Evolutionary conservation across 2,888 invertebrate genomes (phyloP), one percentile per base, ranked within the genome.

Genomic region (Graphium colonna): DNA sequence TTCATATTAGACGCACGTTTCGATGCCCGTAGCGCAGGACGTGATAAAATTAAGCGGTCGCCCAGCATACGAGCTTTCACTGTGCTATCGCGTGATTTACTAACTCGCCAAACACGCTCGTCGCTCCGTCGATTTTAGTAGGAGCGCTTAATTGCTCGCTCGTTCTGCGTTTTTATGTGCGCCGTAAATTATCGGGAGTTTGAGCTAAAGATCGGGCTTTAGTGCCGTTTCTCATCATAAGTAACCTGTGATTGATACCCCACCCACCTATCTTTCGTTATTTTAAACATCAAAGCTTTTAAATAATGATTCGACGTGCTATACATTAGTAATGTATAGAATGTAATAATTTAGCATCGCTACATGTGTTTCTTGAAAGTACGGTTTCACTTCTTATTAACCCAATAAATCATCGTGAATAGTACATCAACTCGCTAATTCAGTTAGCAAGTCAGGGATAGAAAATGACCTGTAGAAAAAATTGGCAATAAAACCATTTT

Each of bases 11-110:
- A n/a, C n/a, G n/a, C n/a, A n/a, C n/a, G n/a, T n/a, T n/a, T n/a
- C n/a, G 21, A 21, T 21, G 5, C 21, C 21, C 21, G 21, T 2
- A 21, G 21, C 21, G 21, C 21, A 18, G 18, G 15, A 54, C 56
- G 55, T 50, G 52, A 57, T 54, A 52, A 56, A 50, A 56, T 51
- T 55, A 21, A 33, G 57, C 59, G 56, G 65, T 64, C 63, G 67
- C 46, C 57, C 67, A 71, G 67, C 69, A 64, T 68, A 70, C 68
- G 63, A 68, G 74, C 78, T 79, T 78, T 79, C 79, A 72, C 77
- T 67, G 63, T 66, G 68, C 63, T 72, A 73, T 74, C 73, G 67
- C 55, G 73, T 80, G 80, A 79, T 80, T 79, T 80, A 80, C 77
- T 47, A 70, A 66, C 77, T 76, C 68, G 77, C 77, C 67, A 76